Evolutionary conservation across 2,797 vertebrate genomes (phyloP).

Genomic region (Phoeniculus purpureus): DNA sequence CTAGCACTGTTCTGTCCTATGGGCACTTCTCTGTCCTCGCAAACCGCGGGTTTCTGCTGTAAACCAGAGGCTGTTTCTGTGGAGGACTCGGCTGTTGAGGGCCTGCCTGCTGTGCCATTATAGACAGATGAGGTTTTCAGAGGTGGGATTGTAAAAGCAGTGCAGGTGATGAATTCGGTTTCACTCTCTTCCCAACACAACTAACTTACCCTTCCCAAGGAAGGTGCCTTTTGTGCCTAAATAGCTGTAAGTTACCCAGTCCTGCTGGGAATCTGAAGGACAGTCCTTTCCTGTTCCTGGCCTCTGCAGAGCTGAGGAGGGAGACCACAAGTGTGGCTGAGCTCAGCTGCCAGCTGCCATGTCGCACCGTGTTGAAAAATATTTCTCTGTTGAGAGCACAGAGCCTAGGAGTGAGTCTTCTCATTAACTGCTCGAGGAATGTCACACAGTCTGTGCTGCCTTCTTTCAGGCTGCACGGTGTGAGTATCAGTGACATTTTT

Average conservation of each 20-base stretch:
- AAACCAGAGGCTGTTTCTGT: background rate
- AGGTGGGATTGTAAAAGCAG: background rate
- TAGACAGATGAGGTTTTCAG: background rate
- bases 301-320: background rate
- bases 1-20: background rate
- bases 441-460: background rate
- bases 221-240: background rate
- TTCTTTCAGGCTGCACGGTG: background rate
- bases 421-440: background rate
- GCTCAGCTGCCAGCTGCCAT: slow-evolving; percentile 3
- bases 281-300: background rate
- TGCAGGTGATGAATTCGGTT: background rate
- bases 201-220: background rate
- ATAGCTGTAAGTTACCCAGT: background rate
- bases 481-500: background rate
- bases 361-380: slow-evolving; percentile 31
- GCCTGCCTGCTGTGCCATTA: background rate
- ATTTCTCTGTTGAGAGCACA: background rate
- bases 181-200: background rate
- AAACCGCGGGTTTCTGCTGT: background rate
- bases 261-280: background rate
- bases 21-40: background rate
- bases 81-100: background rate
- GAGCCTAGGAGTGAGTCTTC: background rate
- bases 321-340: background rate